phyloP scores from a whole-genome alignment of 2,797 vertebrate genomes.

The Myotis planiceps region DNA sequence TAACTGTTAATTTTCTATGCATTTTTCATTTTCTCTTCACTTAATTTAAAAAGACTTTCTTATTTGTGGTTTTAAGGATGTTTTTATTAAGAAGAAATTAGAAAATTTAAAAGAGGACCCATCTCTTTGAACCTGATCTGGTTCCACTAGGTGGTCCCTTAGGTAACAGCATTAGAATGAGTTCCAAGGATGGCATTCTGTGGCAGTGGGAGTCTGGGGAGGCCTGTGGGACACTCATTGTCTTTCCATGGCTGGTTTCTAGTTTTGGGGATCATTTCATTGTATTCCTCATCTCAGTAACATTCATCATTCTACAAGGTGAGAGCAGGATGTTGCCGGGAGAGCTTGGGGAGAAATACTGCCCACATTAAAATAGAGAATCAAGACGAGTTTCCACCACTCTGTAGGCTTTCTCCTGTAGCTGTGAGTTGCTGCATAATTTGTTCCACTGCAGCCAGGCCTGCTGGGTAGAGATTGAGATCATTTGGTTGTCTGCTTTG shows the following conservation, averaged over 20 bases:
- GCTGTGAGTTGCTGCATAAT: not conserved
- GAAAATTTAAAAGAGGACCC: not conserved
- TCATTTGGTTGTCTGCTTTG: constrained; percentile 49
- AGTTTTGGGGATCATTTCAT: not conserved
- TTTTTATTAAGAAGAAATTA: constrained; percentile 28
- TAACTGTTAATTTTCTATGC: not conserved
- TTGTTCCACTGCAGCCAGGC: not conserved
- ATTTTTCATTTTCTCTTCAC: constrained; percentile 32
- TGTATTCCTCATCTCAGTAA: not conserved
- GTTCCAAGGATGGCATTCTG: not conserved
- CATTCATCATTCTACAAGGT: constrained; percentile 14
- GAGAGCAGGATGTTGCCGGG: rapidly evolving
- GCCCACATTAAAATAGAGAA: not conserved
- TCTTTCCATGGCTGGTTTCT: not conserved
- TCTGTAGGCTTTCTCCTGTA: not conserved
- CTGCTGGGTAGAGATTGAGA: not conserved
- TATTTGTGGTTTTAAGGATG: not conserved
- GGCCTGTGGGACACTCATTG: not conserved
- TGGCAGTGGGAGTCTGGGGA: not conserved
- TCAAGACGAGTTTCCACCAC: not conserved
- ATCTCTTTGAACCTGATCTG: not conserved
- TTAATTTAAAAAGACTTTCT: constrained; percentile 39
- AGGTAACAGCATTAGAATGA: not conserved
- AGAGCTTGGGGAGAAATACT: not conserved
- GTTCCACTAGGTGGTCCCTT: not conserved